phyloP scores from a whole-genome alignment of 1,140 invertebrate genomes.

The Cheumatopsyche charites region DNA sequence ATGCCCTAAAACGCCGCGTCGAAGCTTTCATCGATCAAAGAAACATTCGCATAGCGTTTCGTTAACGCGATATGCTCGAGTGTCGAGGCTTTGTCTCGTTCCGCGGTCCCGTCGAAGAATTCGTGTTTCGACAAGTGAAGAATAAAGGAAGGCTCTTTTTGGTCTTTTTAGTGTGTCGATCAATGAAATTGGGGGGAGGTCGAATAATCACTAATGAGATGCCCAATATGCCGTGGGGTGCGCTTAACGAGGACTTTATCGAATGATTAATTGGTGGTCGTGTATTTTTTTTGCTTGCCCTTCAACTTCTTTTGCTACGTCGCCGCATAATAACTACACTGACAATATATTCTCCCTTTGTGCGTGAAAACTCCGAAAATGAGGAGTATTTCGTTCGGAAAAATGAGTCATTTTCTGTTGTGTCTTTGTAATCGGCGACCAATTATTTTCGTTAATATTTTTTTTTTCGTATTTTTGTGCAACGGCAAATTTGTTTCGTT shows the following conservation, averaged over 20 bases:
- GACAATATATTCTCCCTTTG: slow-evolving; percentile 30
- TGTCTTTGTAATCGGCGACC: slow-evolving; percentile 19
- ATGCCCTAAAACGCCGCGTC: background rate
- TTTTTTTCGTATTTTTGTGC: slow-evolving; percentile 15
- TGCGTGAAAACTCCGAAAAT: slow-evolving; percentile 12
- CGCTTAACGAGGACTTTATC: slow-evolving; percentile 29
- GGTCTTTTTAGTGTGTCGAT: no score
- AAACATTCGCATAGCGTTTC: background rate
- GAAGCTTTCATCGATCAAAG: background rate
- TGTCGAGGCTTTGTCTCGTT: no score
- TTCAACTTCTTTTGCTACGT: slow-evolving; percentile 5
- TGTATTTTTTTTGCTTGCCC: slow-evolving; percentile 10
- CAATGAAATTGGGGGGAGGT: background rate
- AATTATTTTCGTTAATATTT: slow-evolving; percentile 19
- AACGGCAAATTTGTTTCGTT: slow-evolving; percentile 8
- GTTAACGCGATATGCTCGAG: background rate
- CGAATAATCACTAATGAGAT: slow-evolving; percentile 31
- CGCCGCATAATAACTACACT: background rate
- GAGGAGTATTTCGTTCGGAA: slow-evolving; percentile 3
- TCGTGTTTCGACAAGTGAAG: no score
- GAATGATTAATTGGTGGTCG: slow-evolving; percentile 34
- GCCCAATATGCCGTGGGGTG: slow-evolving; percentile 32
- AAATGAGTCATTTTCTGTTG: slow-evolving; percentile 6
- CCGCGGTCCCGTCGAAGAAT: no score
- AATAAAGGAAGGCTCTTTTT: no score